These are phyloP conservation scores for Erythrolamprus reginae DNA, from an alignment of 2,113 vertebrate species.

Conservation along the genomic window DNA sequence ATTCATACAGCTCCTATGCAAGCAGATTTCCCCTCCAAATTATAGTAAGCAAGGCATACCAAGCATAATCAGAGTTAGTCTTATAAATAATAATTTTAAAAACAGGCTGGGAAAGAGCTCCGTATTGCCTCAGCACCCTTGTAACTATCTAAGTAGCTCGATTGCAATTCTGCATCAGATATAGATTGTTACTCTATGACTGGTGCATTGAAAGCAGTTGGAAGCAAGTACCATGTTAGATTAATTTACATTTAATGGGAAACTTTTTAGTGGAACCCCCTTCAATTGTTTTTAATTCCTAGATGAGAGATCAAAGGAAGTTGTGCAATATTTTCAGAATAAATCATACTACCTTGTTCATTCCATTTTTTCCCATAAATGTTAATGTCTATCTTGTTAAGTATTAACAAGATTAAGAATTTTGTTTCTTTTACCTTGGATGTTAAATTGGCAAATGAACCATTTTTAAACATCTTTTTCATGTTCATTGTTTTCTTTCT, in stretches of 20 bases:
- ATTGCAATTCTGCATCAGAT: background rate
- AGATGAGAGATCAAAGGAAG: constrained; percentile 61
- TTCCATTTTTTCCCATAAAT: constrained; percentile 50
- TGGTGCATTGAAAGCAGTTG: constrained; percentile 16
- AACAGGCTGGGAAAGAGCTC: background rate
- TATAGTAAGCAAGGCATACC: background rate
- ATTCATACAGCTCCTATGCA: background rate
- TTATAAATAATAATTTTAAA: background rate
- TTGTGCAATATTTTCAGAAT: constrained; percentile 71
- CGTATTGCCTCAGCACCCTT: background rate
- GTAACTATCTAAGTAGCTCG: background rate
- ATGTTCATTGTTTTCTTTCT: constrained; percentile 19
- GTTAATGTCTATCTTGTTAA: constrained; percentile 49
- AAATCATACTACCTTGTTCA: constrained; percentile 55
- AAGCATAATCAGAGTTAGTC: background rate
- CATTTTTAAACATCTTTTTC: constrained; percentile 48
- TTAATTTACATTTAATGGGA: constrained; percentile 49
- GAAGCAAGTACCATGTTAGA: constrained; percentile 42
- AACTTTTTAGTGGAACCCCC: constrained; percentile 47
- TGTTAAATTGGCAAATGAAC: constrained; percentile 71
- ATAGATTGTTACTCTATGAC: background rate
- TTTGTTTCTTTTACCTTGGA: constrained; percentile 50
- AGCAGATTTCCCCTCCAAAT: background rate
- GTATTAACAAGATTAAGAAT: constrained; percentile 43
- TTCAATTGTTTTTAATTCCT: constrained; percentile 57